Conservation (phyloP, 2,888 invertebrate genomes). For the Lucinisca nassula region DNA sequence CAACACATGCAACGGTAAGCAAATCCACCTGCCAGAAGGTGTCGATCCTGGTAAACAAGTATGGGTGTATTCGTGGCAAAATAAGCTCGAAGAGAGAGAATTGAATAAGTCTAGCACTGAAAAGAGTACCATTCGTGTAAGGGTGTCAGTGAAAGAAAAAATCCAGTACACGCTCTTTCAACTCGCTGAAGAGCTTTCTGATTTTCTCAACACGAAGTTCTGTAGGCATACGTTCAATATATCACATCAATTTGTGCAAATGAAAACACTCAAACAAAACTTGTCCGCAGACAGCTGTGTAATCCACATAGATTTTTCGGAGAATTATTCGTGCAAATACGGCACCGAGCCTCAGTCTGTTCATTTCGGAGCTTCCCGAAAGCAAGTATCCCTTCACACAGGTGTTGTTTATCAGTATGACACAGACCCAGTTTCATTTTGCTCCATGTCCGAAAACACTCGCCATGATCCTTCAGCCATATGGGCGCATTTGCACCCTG, state of each 20-base stretch:
- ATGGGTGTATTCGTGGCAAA: slow-evolving; percentile 26
- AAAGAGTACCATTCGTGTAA: neutral
- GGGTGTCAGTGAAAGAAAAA: neutral
- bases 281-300: slow-evolving; percentile 12
- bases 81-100: slow-evolving; percentile 23
- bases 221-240: slow-evolving; percentile 27
- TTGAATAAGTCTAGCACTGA: neutral
- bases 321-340: slow-evolving; percentile 37
- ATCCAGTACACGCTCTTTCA: neutral
- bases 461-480: slow-evolving; percentile 20
- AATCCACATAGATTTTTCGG: slow-evolving; percentile 44
- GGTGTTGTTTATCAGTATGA: slow-evolving; percentile 11
- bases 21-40: neutral
- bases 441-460: slow-evolving; percentile 21
- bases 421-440: neutral
- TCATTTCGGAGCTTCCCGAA: slow-evolving; percentile 26
- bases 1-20: neutral
- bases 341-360: slow-evolving; percentile 21
- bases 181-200: neutral
- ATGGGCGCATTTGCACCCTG: slow-evolving; percentile 34
- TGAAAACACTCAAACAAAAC: neutral
- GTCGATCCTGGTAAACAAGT: neutral
- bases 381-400: slow-evolving; percentile 37
- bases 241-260: slow-evolving; percentile 6
- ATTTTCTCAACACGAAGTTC: slow-evolving; percentile 21